A percentile compares a stretch with the other conserved stretches of the same genome.
Conservation (phyloP, 2,797 vertebrate species). For the Spinibarbus caldwelli region DNA sequence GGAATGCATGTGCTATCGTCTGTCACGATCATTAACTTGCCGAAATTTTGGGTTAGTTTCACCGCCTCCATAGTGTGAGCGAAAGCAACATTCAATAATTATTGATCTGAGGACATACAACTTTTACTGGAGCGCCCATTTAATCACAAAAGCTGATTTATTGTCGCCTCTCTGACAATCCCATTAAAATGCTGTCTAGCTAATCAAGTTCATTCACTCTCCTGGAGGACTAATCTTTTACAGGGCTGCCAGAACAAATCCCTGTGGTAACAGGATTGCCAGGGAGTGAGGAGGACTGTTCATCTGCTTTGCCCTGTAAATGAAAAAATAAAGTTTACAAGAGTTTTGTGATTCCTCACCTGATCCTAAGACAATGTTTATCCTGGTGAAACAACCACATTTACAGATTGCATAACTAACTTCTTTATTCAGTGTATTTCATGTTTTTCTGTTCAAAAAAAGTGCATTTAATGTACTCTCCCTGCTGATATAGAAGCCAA, state of each 20-base stretch:
- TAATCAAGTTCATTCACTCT: conserved; percentile 87
- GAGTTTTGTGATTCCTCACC: conserved; percentile 47
- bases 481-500: neutral
- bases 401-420: neutral
- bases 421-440: neutral
- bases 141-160: conserved; percentile 90
- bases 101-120: conserved; percentile 81
- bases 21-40: conserved; percentile 68
- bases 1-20: conserved; percentile 52
- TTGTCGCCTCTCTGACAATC: conserved; percentile 82
- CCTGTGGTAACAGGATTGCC: conserved; percentile 79
- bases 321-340: conserved; percentile 57
- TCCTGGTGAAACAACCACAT: conserved; percentile 46
- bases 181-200: conserved; percentile 88
- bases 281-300: conserved; percentile 62
- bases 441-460: neutral
- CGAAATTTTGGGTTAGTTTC: conserved; percentile 73
- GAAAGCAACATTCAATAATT: conserved; percentile 82
- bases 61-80: conserved; percentile 67
- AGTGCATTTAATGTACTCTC: neutral
- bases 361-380: conserved; percentile 47
- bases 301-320: conserved; percentile 60
- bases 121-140: conserved; percentile 86
- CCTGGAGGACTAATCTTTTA: conserved; percentile 84
- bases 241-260: conserved; percentile 78